Evolutionary conservation across 2,797 vertebrate genomes (phyloP), one percentile per base, ranked within the genome.

Genomic region (Clarias platycephalus): DNA sequence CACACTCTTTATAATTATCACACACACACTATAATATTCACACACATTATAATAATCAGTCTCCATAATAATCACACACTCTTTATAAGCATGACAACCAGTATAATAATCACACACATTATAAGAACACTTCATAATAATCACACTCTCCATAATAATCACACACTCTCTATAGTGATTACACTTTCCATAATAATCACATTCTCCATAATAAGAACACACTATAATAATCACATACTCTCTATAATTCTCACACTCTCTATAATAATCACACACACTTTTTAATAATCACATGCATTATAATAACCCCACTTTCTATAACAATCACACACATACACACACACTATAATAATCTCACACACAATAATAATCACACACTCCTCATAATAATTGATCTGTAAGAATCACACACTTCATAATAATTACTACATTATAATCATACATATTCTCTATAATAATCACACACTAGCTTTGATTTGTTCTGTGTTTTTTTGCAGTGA

Each of bases 401-500:
- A 26, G 26, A 26, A 66, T 67, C 5, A 49, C 44, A 68, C 31
- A 0, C 31, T 34, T 15, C 28, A 5, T 4, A 49, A 5, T 75
- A 28, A 75, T 57, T 1, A 22, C n/a, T 49, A 5, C n/a, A 24
- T 44, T 10, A 10, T 44, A 44, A 44, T 44, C 40, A 44, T 9
- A 44, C 40, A 9, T 9, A 1, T 34, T 18, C 16, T 18, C 28
- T 68, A 34, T 37, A 40, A 20, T 70, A 22, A 40, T 70, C 7
- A 70, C 67, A 18, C 64, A 34, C n/a, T 15, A 12, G 2, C 55
- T 49, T 49, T 49, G 44, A 49, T 49, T 49, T 49, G 44, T 49
- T 49, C 22, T 60, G n/a, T 63, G 9, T 63, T 7, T 68, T 68
- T n/a, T 86, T 88, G 75, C 90, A 96, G 95, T 96, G 95, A 96